A percentile compares a stretch with the other conserved stretches of the same genome.
Conservation (phyloP, 2,797 vertebrate genomes). For the Alosa sapidissima region DNA sequence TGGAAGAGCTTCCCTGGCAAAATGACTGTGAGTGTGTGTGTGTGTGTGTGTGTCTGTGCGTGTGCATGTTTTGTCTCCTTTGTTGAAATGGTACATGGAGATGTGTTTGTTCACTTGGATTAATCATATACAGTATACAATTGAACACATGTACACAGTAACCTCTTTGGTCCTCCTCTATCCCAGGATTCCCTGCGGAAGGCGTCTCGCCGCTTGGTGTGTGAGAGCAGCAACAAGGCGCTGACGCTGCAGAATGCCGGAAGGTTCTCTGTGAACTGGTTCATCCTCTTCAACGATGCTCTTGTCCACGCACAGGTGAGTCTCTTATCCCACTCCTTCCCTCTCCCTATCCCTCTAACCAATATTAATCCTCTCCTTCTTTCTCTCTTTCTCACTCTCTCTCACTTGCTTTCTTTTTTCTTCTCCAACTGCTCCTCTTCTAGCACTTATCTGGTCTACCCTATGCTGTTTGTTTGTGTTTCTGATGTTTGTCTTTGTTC, state of each 20-base stretch:
- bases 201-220: slow-evolving; percentile 88
- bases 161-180: background rate
- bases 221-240: slow-evolving; percentile 89
- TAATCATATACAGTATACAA: background rate
- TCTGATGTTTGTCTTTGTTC: slow-evolving; percentile 72
- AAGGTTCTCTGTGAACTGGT: slow-evolving; percentile 95
- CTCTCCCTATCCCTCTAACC: background rate
- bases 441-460: background rate
- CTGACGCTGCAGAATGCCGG: slow-evolving; percentile 89
- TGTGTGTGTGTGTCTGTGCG: slow-evolving; percentile 34
- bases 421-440: background rate
- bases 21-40: slow-evolving; percentile 83
- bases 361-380: background rate
- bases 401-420: slow-evolving; percentile 1
- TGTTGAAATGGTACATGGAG: background rate
- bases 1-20: slow-evolving; percentile 98
- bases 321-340: background rate
- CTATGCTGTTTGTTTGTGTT: slow-evolving; percentile 54
- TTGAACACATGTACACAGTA: background rate
- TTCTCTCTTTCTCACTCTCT: background rate
- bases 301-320: slow-evolving; percentile 93
- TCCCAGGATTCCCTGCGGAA: slow-evolving; percentile 86
- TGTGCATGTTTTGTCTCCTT: background rate
- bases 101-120: background rate
- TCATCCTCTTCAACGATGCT: slow-evolving; percentile 91